Evolutionary conservation across 2,888 invertebrate genomes (phyloP), one percentile per base, ranked within the genome.

Genomic region (Frankliniella intonsa): DNA sequence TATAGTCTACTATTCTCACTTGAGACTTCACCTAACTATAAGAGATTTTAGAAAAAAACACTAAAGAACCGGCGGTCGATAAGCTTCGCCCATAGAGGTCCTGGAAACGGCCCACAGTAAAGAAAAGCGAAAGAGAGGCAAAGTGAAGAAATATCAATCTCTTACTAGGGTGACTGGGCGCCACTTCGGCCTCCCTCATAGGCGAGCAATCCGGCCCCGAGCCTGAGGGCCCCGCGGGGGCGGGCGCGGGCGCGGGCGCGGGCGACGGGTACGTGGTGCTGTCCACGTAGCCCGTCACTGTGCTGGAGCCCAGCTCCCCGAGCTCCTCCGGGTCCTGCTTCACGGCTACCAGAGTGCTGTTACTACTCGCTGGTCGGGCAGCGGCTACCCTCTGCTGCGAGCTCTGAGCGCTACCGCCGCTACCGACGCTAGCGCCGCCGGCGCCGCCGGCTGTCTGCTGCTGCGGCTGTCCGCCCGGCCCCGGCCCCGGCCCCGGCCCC

Each of bases 151-250:
- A 62, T 62, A 62, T 76, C 22, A 25, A 80, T 69, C 79, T 80
- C 84, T 84, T 84, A 85, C 85, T 84, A 80, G 85, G 85, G 76
- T 85, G 85, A 82, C 84, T 83, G 83, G 84, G 82, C 80, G 83
- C 81, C 83, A 82, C 83, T 80, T 83, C 83, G 14, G 83, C 76
- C 27, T 76, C 69, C 22, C 69, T n/a, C 69, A 76, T 25, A 10
- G 69, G 69, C 9, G 69, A 76, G 25, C 69, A 76, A 25, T 76
- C 69, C 69, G 69, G 69, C 25, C 69, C 69, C 69, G 62, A 62
- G 19, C 14, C 62, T 14, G 62, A 62, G 62, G 14, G 19, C 62
- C 19, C 12, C 14, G 55, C 55, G 14, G 55, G 17, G 51, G 51
- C 51, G 51, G 51, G 10, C 9, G 69, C 22, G n/a, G 69, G n/a